Conservation (phyloP, 2,113 vertebrate genomes). For the Gila orcuttii region DNA sequence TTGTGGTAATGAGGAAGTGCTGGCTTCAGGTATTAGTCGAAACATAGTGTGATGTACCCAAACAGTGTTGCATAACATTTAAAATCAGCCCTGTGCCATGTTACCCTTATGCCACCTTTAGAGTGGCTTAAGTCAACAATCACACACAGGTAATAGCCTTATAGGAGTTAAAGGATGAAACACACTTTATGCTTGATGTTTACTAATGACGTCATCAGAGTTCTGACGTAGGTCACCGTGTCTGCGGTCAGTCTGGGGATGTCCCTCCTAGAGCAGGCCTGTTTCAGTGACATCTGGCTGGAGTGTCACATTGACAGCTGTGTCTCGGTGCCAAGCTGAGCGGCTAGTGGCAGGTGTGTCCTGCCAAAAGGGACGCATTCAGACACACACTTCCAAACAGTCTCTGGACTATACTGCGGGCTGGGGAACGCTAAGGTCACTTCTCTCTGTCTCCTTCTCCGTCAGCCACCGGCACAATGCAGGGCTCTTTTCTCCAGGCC, state of each 20-base stretch:
- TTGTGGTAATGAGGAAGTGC: neutral
- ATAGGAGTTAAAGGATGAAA: constrained; percentile 34
- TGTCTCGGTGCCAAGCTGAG: neutral
- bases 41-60: constrained; percentile 34
- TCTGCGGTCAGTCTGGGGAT: neutral
- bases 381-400: neutral
- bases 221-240: neutral
- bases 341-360: constrained; percentile 17
- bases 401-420: neutral
- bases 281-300: constrained; percentile 29
- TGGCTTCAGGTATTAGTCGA: neutral
- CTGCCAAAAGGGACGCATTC: neutral
- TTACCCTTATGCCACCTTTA: constrained; percentile 23
- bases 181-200: constrained; percentile 20
- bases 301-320: constrained; percentile 24
- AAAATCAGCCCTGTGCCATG: constrained; percentile 14
- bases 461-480: constrained; percentile 52
- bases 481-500: constrained; percentile 75
- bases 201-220: neutral
- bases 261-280: neutral
- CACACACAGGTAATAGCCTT: constrained; percentile 6
- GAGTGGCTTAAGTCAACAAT: neutral
- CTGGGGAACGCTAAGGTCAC: neutral
- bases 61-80: constrained; percentile 59
- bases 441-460: neutral